Percentiles rank a stretch among this genome's conserved stretches.
Conservation (phyloP, 2,797 vertebrate genomes). For the Anguilla anguilla region DNA sequence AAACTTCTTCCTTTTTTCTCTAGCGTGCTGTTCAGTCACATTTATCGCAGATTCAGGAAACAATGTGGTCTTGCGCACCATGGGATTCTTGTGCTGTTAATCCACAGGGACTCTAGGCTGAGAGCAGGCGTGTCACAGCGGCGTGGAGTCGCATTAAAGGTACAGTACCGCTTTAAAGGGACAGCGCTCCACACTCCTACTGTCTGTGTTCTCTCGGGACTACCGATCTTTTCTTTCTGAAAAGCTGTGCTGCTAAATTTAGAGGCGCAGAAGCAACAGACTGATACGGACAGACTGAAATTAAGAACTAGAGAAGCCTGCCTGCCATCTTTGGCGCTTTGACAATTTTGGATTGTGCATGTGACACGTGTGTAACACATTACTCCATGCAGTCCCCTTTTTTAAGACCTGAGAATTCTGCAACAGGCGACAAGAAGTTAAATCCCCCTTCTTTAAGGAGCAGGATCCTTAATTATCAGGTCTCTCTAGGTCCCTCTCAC, state of each 20-base stretch:
- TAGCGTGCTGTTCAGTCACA: neutral
- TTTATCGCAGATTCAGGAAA: neutral
- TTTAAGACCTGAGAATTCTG: conserved; percentile 63
- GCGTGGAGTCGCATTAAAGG: neutral
- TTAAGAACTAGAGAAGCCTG: conserved; percentile 56
- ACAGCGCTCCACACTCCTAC: neutral
- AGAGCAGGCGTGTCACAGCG: neutral
- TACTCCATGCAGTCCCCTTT: conserved; percentile 43
- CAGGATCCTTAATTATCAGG: conserved; percentile 9
- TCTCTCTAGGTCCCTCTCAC: neutral
- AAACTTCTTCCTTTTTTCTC: neutral
- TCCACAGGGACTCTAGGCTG: neutral
- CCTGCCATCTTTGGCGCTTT: conserved; percentile 68
- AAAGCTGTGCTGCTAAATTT: neutral
- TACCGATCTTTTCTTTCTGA: neutral
- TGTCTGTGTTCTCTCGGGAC: neutral
- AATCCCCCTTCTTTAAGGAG: conserved; percentile 1
- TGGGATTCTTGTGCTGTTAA: neutral
- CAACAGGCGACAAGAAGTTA: conserved; percentile 45
- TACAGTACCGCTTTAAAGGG: neutral
- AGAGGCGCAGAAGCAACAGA: conserved; percentile 12
- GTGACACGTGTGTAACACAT: conserved; percentile 60
- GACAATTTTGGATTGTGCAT: conserved; percentile 80
- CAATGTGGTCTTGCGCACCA: neutral
- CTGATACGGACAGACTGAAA: conserved; percentile 33